These are phyloP conservation scores for Pleuronectes platessa DNA, from an alignment of 2,113 vertebrate genomes.

Conservation along the genomic window DNA sequence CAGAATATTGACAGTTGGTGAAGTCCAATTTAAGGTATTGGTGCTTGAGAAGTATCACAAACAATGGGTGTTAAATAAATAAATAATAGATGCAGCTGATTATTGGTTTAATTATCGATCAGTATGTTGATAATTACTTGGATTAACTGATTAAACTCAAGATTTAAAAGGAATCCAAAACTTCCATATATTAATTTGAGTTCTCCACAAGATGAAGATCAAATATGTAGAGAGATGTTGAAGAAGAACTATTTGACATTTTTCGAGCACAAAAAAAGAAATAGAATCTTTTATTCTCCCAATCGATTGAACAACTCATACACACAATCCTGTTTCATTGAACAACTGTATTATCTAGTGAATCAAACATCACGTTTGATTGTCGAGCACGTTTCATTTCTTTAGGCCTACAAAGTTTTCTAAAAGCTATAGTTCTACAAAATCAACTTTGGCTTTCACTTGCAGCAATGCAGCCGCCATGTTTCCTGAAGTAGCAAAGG, in stretches of 20 bases:
- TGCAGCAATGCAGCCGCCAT: too few relatives aligned
- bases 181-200: too few relatives aligned
- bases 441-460: background rate
- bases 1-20: too few relatives aligned
- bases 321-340: background rate
- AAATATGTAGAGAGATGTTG: too few relatives aligned
- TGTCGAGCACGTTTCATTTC: background rate
- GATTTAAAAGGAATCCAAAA: too few relatives aligned
- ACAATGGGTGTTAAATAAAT: background rate
- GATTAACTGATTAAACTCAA: background rate
- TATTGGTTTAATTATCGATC: background rate
- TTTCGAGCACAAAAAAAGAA: background rate
- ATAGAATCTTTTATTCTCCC: background rate
- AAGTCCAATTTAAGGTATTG: too few relatives aligned
- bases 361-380: background rate
- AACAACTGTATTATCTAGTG: background rate
- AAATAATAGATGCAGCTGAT: background rate
- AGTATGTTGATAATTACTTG: conserved; percentile 1
- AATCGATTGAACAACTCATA: background rate
- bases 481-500: too few relatives aligned
- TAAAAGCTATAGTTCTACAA: background rate
- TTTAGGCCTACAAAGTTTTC: background rate
- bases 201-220: too few relatives aligned
- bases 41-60: too few relatives aligned
- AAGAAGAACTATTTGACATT: too few relatives aligned